Percentiles rank a stretch among this genome's conserved stretches.
These are phyloP conservation scores for Tenthredo scrophulariae DNA, from an alignment of 2,888 invertebrate genomes.

Conservation along the genomic window DNA sequence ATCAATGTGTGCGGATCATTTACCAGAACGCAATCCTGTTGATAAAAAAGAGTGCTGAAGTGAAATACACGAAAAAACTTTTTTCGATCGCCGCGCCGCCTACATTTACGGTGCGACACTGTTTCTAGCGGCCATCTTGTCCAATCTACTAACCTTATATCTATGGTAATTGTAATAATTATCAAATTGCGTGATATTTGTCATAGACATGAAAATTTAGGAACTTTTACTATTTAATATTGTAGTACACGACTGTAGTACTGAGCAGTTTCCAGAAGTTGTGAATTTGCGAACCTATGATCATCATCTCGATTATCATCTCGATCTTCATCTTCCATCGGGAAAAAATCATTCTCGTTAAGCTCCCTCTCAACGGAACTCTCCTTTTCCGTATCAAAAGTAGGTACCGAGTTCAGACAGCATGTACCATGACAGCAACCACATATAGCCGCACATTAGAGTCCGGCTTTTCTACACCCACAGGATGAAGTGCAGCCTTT, in stretches of 20 bases:
- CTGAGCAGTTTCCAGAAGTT: not conserved
- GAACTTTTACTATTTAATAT: slow-evolving; percentile 3
- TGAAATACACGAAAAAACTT: too few relatives aligned
- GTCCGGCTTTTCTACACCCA: slow-evolving; percentile 49
- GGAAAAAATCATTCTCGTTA: slow-evolving; percentile 24
- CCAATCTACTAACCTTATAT: too few relatives aligned
- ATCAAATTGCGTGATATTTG: slow-evolving; percentile 3
- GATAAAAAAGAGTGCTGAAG: too few relatives aligned
- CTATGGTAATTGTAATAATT: too few relatives aligned
- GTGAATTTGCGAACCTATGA: slow-evolving; percentile 5
- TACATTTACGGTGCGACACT: too few relatives aligned
- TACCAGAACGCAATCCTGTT: too few relatives aligned
- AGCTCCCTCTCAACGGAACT: slow-evolving; percentile 12
- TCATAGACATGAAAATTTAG: not conserved
- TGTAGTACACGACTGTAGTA: not conserved
- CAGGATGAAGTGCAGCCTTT: slow-evolving; percentile 26
- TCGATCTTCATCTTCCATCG: slow-evolving; percentile 9
- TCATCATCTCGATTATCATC: slow-evolving; percentile 25
- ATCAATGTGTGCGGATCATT: too few relatives aligned
- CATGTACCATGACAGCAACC: not conserved
- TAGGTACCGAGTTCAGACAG: slow-evolving; percentile 21
- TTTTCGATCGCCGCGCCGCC: too few relatives aligned
- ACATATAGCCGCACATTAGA: not conserved
- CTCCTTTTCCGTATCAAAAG: not conserved
- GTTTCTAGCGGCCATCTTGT: too few relatives aligned